Evolutionary conservation across 2,113 vertebrate genomes (phyloP).

Genomic region (Notarius quadriscutis): DNA sequence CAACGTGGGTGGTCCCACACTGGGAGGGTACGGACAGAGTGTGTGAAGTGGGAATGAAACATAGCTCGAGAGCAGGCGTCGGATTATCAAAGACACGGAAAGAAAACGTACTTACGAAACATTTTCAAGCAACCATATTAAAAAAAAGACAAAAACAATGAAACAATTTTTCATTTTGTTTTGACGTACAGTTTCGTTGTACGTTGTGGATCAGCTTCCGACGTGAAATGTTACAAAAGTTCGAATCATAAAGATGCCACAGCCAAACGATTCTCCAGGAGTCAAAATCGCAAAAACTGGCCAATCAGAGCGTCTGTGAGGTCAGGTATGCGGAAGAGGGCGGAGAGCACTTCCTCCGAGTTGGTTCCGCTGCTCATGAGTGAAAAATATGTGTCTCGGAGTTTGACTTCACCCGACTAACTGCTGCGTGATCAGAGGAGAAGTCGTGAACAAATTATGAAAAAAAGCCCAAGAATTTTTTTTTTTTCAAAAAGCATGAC

Average conservation of each 20-base stretch:
- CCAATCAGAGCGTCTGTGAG: neutral
- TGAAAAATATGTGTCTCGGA: neutral
- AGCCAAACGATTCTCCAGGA: too few relatives aligned
- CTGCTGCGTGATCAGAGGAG: neutral
- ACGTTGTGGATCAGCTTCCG: neutral
- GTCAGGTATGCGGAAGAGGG: neutral
- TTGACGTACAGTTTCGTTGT: neutral
- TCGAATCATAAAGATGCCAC: neutral
- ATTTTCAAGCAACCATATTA: too few relatives aligned
- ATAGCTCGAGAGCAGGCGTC: neutral
- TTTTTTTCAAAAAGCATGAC: too few relatives aligned
- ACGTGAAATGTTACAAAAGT: too few relatives aligned
- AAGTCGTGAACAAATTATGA: neutral
- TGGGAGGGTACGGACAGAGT: neutral
- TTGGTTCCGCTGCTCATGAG: neutral
- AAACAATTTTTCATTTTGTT: too few relatives aligned
- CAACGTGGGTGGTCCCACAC: conserved; percentile 61
- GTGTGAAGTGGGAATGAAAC: conserved; percentile 10
- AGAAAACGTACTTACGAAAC: neutral
- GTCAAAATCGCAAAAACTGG: too few relatives aligned
- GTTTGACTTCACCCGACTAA: neutral
- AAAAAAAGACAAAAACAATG: too few relatives aligned
- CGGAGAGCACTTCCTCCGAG: neutral
- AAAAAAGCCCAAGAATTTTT: too few relatives aligned
- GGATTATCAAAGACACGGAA: neutral